phyloP scores from a whole-genome alignment of 2,888 invertebrate species.

The Ellobium chinense region DNA sequence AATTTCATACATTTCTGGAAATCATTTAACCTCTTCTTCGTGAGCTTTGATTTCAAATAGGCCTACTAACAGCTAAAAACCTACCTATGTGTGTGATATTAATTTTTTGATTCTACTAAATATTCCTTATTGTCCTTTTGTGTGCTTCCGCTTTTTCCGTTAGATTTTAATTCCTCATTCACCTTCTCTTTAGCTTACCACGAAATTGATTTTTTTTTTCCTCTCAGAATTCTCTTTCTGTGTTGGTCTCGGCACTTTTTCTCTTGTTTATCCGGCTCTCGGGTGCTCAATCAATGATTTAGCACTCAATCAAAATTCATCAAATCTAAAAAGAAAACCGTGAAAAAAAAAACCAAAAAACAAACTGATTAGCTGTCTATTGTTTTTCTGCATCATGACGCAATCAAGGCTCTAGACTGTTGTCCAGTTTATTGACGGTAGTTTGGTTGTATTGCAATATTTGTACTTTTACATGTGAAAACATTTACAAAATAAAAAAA shows the following conservation, averaged over 20 bases:
- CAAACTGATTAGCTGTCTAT: constrained; percentile 22
- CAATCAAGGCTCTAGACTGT: constrained; percentile 48
- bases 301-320: too few species aligned
- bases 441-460: constrained; percentile 70
- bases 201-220: not conserved
- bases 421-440: constrained; percentile 58
- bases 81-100: constrained; percentile 33
- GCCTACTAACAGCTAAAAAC: constrained; percentile 32
- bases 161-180: constrained; percentile 4
- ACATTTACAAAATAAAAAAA: constrained; percentile 62
- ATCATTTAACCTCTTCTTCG: not conserved
- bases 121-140: constrained; percentile 36
- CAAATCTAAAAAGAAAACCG: not conserved
- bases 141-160: constrained; percentile 41
- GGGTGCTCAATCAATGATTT: too few species aligned
- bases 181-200: not conserved
- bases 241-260: too few species aligned
- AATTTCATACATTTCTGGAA: not conserved
- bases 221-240: not conserved
- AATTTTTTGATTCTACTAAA: constrained; percentile 26
- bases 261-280: too few species aligned
- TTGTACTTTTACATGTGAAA: constrained; percentile 75
- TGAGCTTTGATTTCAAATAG: constrained; percentile 4
- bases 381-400: constrained; percentile 28
- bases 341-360: not conserved